phyloP scores from a whole-genome alignment of 2,888 invertebrate species.

The Neoitamus cyanurus region DNA sequence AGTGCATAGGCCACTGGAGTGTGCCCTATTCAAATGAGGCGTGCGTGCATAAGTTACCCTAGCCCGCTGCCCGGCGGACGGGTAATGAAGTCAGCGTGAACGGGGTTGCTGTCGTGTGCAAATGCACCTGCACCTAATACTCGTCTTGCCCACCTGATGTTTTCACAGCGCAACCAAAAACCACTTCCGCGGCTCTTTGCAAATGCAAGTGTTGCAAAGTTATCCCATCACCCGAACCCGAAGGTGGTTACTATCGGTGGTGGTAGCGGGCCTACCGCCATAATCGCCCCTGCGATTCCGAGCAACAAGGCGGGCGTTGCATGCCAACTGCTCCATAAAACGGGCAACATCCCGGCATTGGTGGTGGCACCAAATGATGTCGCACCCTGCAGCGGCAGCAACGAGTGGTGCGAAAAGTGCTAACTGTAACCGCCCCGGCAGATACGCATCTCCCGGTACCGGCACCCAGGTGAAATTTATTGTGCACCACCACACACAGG shows the following conservation, averaged over 20 bases:
- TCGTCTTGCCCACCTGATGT: not conserved
- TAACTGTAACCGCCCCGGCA: too few relatives aligned
- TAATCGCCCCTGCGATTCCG: not conserved
- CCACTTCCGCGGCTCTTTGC: not conserved
- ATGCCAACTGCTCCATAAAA: not conserved
- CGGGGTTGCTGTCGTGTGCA: not conserved
- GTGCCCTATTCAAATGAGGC: constrained; percentile 15
- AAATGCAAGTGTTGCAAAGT: not conserved
- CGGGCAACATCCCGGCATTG: not conserved
- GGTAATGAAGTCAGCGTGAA: constrained; percentile 6
- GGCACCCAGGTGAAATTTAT: not conserved
- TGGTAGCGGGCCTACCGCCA: not conserved
- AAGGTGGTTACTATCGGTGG: too few relatives aligned
- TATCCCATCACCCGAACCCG: not conserved
- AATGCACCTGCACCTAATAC: not conserved
- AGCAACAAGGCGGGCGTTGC: not conserved
- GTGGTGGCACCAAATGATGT: too few relatives aligned
- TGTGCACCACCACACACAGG: not conserved
- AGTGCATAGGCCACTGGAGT: not conserved
- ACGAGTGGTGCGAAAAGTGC: not conserved
- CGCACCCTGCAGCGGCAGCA: not conserved
- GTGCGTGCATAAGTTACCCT: not conserved
- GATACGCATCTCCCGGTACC: not conserved
- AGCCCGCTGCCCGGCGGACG: not conserved
- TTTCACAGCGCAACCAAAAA: not conserved